Evolutionary conservation across 2,888 invertebrate species (phyloP).

Genomic region (Brenthis hecate): DNA sequence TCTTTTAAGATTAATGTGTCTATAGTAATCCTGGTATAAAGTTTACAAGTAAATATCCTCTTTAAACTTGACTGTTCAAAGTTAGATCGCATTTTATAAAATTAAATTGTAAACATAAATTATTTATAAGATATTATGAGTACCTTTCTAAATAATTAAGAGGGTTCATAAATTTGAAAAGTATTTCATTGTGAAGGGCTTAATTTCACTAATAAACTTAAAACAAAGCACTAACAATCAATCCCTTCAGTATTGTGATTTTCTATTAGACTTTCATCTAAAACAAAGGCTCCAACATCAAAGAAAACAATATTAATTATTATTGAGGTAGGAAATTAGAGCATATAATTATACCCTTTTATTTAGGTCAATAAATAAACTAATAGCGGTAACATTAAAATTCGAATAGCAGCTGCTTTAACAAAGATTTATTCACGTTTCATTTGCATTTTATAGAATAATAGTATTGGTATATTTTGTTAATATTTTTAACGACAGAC

Average conservation of each 20-base stretch:
- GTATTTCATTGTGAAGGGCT: conserved; percentile 21
- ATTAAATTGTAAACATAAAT: conserved; percentile 10
- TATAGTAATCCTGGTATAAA: no score
- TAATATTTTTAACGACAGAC: not conserved
- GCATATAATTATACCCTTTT: conserved; percentile 14
- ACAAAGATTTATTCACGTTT: conserved; percentile 12
- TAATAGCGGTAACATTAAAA: conserved; percentile 1
- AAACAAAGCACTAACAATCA: conserved; percentile 33
- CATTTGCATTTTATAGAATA: conserved; percentile 6
- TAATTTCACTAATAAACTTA: conserved; percentile 36
- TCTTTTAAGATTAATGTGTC: no score
- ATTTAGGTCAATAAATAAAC: conserved; percentile 18
- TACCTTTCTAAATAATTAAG: conserved; percentile 24
- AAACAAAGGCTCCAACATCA: conserved; percentile 29
- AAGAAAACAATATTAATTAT: conserved; percentile 32
- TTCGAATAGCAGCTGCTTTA: conserved; percentile 5
- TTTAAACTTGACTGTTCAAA: no score
- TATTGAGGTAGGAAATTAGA: conserved; percentile 16
- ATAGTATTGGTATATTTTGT: not conserved
- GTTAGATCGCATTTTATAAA: not conserved
- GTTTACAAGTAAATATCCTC: no score
- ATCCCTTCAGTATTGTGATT: conserved; percentile 27
- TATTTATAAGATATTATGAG: conserved; percentile 4
- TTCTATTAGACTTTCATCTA: conserved; percentile 24
- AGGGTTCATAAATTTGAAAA: conserved; percentile 23